Evolutionary conservation across 2,888 invertebrate species (phyloP), one percentile per base, ranked within the genome.

Genomic region (Callimorpha dominula): DNA sequence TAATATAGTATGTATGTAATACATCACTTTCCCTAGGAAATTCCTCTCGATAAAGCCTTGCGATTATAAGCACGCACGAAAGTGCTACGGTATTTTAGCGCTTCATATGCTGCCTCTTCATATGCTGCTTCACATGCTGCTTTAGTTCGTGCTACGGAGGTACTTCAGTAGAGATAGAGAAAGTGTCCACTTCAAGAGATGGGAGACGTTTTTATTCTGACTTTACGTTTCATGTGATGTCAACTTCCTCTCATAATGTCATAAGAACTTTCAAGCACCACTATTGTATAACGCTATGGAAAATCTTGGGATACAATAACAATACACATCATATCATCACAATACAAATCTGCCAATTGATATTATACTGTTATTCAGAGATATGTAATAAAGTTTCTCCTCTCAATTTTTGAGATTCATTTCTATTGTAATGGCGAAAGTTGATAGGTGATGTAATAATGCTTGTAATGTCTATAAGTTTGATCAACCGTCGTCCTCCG

Each of bases 381-480:
- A 31, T 5, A 62, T 71, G 40, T 66, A 60, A 67, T 60, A 62
- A 67, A 60, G 63, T 71, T 71, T 71, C 71, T 12, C 67, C 20
- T 71, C 52, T 63, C 52, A 43, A 67, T 52, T 50, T 66, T 60
- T n/a, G 40, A 66, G n/a, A 67, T n/a, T 71, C 17, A 43, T 50
- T 14, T 52, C 43, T 62, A 67, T 71, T 60, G 65, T 70, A 14
- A 17, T 11, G 20, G 67, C 49, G 71, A 71, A 71, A 71, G 67
- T 67, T 20, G 62, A 60, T 40, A 43, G 40, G 8, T 54, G 15
- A 52, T 31, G 70, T 65, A 65, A 50, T 46, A 57, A n/a, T 46
- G 20, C 7, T 54, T 54, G 7, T 54, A 11, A 20, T 70, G 9
- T 42, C 4, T 68, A 12, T 7, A 17, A 6, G 7, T 9, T 43